Evolutionary conservation across 2,888 invertebrate species (phyloP).

Genomic region (Stramonita haemastoma): DNA sequence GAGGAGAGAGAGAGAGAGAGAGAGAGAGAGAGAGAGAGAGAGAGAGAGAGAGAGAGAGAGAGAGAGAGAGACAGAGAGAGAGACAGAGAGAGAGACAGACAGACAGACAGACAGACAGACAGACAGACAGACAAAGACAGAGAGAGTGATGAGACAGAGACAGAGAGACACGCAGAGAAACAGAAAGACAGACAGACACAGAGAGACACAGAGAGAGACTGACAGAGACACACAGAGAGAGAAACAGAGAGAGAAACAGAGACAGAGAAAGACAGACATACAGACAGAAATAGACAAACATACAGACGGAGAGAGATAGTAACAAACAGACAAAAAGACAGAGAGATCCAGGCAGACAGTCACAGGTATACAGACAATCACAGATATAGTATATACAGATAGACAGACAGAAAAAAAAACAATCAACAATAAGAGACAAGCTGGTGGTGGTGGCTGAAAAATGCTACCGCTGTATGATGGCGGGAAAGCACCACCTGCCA

Average conservation of each 20-base stretch:
- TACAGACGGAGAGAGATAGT: no score
- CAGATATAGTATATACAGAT: background rate
- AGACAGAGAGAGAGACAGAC: background rate
- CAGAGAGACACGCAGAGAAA: no score
- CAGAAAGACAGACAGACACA: no score
- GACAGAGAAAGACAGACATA: no score
- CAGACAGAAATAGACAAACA: no score
- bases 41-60: background rate
- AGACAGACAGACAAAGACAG: background rate
- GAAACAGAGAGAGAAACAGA: no score
- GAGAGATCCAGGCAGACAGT: no score
- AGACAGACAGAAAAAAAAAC: background rate
- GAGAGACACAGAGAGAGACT: background rate
- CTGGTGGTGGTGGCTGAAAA: background rate
- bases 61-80: background rate
- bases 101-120: background rate
- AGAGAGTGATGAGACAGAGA: background rate
- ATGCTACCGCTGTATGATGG: background rate
- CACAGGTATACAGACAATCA: background rate
- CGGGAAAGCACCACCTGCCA: background rate
- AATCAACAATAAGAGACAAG: background rate
- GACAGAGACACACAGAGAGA: background rate
- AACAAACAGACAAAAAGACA: no score
- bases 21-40: background rate
- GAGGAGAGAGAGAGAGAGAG: background rate